Conservation (phyloP, 2,113 vertebrate genomes). For the Menidia beryllina region DNA sequence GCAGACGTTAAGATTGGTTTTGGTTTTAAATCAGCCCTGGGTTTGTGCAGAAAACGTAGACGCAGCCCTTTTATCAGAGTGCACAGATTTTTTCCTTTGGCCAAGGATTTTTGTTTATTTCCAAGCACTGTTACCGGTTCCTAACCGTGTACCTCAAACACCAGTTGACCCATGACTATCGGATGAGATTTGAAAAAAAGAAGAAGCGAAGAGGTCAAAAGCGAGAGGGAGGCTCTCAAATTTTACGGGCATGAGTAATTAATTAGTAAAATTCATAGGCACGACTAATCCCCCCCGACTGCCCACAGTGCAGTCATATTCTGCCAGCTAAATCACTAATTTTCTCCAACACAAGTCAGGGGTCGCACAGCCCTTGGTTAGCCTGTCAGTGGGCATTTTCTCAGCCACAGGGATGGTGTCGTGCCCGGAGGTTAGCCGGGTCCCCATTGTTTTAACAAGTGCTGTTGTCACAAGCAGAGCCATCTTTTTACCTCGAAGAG, state of each 20-base stretch:
- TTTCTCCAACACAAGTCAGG: conserved; percentile 3
- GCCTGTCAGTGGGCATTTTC: conserved; percentile 5
- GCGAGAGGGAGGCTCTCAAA: conserved; percentile 17
- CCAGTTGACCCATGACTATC: not conserved
- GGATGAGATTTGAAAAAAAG: conserved; percentile 1
- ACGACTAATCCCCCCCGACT: conserved; percentile 32
- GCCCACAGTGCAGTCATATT: conserved; percentile 10
- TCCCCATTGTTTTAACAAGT: not conserved
- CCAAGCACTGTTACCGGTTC: not conserved
- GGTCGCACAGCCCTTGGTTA: not conserved
- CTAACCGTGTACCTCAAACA: not conserved
- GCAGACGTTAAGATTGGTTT: too few species aligned
- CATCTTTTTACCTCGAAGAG: too few species aligned
- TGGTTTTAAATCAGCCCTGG: too few species aligned
- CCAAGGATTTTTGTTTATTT: not conserved
- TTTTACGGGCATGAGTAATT: conserved; percentile 46
- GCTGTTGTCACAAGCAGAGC: too few species aligned
- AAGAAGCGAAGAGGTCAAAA: not conserved
- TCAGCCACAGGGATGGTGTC: not conserved
- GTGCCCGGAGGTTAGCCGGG: not conserved
- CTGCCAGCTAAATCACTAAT: not conserved
- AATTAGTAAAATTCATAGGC: conserved; percentile 41
- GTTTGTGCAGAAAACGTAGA: not conserved
- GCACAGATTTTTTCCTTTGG: not conserved
- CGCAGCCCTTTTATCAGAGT: not conserved